phyloP scores from a whole-genome alignment of 37 sponge, comb jelly and placozoan genomes.

The Aphrocallistes beatrix region DNA sequence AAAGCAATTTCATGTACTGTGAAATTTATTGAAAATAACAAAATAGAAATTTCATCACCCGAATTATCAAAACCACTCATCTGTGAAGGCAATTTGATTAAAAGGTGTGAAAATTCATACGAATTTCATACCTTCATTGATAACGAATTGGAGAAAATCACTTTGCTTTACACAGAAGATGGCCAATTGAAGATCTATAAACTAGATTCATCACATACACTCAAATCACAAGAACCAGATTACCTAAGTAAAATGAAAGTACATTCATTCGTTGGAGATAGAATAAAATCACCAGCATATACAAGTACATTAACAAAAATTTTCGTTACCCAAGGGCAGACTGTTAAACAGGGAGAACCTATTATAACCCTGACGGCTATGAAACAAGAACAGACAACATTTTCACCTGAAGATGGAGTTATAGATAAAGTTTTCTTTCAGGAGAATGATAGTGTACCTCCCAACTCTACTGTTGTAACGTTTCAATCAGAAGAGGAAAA shows the following conservation, averaged over 20 bases:
- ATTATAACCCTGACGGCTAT: neutral
- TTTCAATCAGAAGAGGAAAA: neutral
- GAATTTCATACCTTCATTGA: neutral
- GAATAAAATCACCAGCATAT: neutral
- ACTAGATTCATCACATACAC: neutral
- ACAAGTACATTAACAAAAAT: neutral
- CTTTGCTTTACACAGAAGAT: neutral
- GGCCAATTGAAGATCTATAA: neutral
- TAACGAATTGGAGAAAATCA: neutral
- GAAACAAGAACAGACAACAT: neutral
- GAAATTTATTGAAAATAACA: neutral
- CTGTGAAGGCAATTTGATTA: neutral
- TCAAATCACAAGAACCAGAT: neutral
- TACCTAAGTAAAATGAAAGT: neutral
- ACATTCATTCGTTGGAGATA: neutral
- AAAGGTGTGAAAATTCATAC: neutral
- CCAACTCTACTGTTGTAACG: neutral
- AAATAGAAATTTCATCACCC: neutral
- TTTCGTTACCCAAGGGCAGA: neutral
- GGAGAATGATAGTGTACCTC: neutral
- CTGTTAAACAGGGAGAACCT: neutral
- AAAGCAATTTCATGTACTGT: neutral
- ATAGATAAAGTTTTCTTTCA: neutral
- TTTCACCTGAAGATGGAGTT: neutral
- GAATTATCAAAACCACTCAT: neutral